Evolutionary conservation across 2,113 vertebrate genomes (phyloP), one percentile per base, ranked within the genome.

Genomic region (Notothenia coriiceps): DNA sequence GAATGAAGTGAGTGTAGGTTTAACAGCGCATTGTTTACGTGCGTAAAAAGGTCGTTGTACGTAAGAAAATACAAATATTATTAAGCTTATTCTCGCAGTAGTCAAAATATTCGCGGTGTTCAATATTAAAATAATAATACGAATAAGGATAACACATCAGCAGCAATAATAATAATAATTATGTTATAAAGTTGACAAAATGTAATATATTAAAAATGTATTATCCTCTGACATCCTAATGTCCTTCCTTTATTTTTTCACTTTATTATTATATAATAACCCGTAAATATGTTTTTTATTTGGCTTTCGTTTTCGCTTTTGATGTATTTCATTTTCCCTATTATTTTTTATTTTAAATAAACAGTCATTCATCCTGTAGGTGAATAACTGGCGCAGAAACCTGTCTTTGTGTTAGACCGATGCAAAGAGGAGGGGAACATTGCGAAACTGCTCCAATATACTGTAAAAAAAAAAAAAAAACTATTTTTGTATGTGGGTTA

Each of bases 1-100:
- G 85, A 78, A 72, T 89, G 50, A 79, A 88, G 49, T 86, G 91
- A 60, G 52, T 9, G 55, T 71, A 50, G 44, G 47, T 35, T 44
- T 35, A 50, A 4, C 10, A 25, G n/a, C 10, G 15, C 63, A 13
- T 29, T 57, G 55, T 72, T 62, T 47, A 10, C 1, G 29, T 33
- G 49, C 35, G 35, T 40, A 7, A 40, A 6, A 40, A 40, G 35
- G 35, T 40, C 35, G 35, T 40, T 40, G 5, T 40, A 40, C 35
- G 5, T 40, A 40, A 6, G 7, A 40, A 40, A 40, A 40, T 40
- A 40, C 35, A 40, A 40, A 40, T 40, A 40, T 40, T 40, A 40
- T 40, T 40, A 6, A 40, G 35, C 35, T 29, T 29, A 29, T 29
- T 29, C 3, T 29, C 3, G 8, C 3, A 44, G 5, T n/a, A 0